Evolutionary conservation across 2,888 invertebrate species (phyloP).

Genomic region (Horisme vitalbata): DNA sequence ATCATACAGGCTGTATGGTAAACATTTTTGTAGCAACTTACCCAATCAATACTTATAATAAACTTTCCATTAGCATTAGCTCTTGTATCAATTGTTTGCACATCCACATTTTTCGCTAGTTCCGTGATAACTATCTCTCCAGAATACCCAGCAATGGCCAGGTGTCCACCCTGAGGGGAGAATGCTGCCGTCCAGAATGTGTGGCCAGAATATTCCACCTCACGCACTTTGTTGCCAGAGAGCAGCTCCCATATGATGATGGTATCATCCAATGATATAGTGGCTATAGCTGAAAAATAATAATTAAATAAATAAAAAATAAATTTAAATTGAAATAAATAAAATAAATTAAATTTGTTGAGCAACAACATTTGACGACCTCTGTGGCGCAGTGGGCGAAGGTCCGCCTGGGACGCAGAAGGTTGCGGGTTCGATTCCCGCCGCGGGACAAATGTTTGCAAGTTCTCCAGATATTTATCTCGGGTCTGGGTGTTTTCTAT

Average conservation of each 20-base stretch:
- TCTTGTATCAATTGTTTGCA: slow-evolving; percentile 92
- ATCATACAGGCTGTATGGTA: no score
- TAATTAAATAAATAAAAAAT: background rate
- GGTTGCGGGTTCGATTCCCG: no score
- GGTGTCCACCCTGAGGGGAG: slow-evolving; percentile 93
- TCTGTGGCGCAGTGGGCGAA: no score
- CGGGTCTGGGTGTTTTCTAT: no score
- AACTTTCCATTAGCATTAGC: slow-evolving; percentile 86
- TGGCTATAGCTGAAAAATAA: slow-evolving; percentile 87
- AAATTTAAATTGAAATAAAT: background rate
- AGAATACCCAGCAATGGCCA: slow-evolving; percentile 95
- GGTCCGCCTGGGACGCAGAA: no score
- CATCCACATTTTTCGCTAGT: slow-evolving; percentile 88
- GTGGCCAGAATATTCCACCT: slow-evolving; percentile 92
- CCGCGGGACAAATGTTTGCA: no score
- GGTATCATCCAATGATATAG: slow-evolving; percentile 95
- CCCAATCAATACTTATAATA: slow-evolving; percentile 95
- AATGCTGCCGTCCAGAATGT: slow-evolving; percentile 97
- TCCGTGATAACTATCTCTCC: slow-evolving; percentile 91
- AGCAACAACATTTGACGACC: no score
- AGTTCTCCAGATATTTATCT: no score
- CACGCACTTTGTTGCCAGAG: slow-evolving; percentile 90
- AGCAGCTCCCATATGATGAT: slow-evolving; percentile 95
- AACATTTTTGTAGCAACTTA: slow-evolving; percentile 71
- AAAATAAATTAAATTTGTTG: no score